phyloP scores from a whole-genome alignment of 2,888 invertebrate species.

The Cheilosia urbana region DNA sequence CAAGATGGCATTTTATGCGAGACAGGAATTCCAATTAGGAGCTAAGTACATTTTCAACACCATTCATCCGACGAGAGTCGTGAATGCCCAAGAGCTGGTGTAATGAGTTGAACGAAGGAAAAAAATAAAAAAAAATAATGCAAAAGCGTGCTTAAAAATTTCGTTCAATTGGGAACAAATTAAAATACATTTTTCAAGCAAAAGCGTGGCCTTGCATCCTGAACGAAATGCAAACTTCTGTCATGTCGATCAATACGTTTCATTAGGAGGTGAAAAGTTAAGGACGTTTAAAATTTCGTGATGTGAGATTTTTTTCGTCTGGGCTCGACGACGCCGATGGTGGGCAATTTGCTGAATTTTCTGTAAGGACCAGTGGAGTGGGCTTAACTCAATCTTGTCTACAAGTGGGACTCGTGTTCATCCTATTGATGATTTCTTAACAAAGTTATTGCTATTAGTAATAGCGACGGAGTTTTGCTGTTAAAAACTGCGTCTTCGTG shows the following conservation, averaged over 20 bases:
- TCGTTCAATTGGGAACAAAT: slow-evolving; percentile 3
- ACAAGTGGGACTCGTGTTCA: too few species aligned
- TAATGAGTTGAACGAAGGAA: background rate
- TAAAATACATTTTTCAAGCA: background rate
- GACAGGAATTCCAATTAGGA: slow-evolving; percentile 73
- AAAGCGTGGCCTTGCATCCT: background rate
- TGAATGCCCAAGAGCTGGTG: slow-evolving; percentile 10
- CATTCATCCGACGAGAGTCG: slow-evolving; percentile 20
- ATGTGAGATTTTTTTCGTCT: background rate
- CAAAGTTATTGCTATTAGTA: too few species aligned
- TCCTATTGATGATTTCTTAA: too few species aligned
- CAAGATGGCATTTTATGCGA: slow-evolving; percentile 67
- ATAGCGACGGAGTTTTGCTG: too few species aligned
- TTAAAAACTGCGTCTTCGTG: too few species aligned
- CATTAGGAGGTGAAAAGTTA: background rate
- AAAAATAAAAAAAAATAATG: slow-evolving; percentile 1
- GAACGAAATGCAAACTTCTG: background rate
- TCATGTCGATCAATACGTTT: background rate
- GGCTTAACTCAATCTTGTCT: too few species aligned
- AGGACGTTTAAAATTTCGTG: background rate
- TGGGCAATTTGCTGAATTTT: too few species aligned
- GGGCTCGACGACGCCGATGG: too few species aligned
- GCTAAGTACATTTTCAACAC: slow-evolving; percentile 64
- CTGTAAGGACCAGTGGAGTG: too few species aligned
- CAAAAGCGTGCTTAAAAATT: background rate